phyloP scores from a whole-genome alignment of 2,888 invertebrate genomes.

The Fragum whitleyi region DNA sequence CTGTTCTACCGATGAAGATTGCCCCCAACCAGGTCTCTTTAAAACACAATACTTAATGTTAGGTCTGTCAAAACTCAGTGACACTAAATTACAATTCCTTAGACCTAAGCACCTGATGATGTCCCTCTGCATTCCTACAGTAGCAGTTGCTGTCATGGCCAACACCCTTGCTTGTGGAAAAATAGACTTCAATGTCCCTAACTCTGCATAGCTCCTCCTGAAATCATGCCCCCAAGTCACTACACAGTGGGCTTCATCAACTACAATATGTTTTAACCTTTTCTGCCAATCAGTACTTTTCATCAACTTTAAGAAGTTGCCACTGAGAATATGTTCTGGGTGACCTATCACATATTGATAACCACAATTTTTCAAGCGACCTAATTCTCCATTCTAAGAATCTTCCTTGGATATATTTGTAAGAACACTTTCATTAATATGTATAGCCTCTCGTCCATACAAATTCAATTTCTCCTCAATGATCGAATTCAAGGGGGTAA shows the following conservation, averaged over 20 bases:
- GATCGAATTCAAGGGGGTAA: not conserved
- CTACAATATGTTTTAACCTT: not conserved
- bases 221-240: not conserved
- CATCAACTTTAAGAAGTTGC: not conserved
- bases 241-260: conserved; percentile 8
- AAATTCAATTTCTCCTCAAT: not conserved
- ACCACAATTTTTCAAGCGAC: not conserved
- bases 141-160: not conserved
- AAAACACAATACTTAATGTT: too few relatives aligned
- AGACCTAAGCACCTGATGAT: too few relatives aligned
- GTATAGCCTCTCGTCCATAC: not conserved
- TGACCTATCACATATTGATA: not conserved
- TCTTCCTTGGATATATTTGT: not conserved
- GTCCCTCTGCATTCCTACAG: not conserved
- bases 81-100: too few relatives aligned
- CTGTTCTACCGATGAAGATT: too few relatives aligned
- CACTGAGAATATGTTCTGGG: not conserved
- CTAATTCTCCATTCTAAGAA: too few relatives aligned
- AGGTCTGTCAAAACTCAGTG: too few relatives aligned
- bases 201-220: not conserved
- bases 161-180: not conserved
- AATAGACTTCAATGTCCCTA: not conserved
- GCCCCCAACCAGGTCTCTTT: too few relatives aligned
- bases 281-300: not conserved
- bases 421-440: not conserved